Base-by-base conservation (phyloP, 2,113 vertebrate genomes). In the Myiozetetes cayanensis region DNA sequence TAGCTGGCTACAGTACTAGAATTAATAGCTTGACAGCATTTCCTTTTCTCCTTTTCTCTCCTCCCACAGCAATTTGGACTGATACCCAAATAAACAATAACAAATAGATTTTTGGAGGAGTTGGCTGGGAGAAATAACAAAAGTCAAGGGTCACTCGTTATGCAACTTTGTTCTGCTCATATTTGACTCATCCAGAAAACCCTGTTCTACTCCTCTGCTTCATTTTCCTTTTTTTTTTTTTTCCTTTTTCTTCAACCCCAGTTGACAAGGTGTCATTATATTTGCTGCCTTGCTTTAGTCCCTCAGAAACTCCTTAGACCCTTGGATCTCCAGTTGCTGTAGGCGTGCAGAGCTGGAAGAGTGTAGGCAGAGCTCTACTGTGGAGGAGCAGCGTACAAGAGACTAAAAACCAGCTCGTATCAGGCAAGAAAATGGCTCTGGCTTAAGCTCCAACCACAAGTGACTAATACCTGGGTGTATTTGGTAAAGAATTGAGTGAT, bases 21-120 rank as follows among this genome's bases (percentile, higher is more conserved):
- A 92, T 86, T 92, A 95, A 93, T 77, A 84, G 93, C 93, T 94
- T 84, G 93, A 95, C 93, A 89, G 93, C 73, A 50, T 81, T 96
- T 93, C 93, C 93, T 94, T 89, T 88, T 61, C 80, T 89, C 53
- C 61, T 89, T 41, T 81, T 87, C 71, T 94, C 88, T 96, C 87
- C 90, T 96, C 95, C 95, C 85, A 91, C 93, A 95, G 85, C 85
- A 93, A 77, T 95, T 97, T 96, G 95, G 95, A 95, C 94, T 81
- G 83, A 90, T 92, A 94, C 94, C 96, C 93, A 96, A 96, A 93
- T 84, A 96, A 97, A 96, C 96, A 96, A 95, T 93, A 95, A 96
- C 93, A 90, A 83, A 91, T 67, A 83, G 87, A 77, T 93, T 96
- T 95, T 91, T 94, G 93, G 87, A 96, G 94, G 92, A 94, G 92